A percentile compares a stretch with the other conserved stretches of the same genome.
Evolutionary conservation across 2,113 vertebrate species (phyloP).

Genomic region (Cynocephalus volans): DNA sequence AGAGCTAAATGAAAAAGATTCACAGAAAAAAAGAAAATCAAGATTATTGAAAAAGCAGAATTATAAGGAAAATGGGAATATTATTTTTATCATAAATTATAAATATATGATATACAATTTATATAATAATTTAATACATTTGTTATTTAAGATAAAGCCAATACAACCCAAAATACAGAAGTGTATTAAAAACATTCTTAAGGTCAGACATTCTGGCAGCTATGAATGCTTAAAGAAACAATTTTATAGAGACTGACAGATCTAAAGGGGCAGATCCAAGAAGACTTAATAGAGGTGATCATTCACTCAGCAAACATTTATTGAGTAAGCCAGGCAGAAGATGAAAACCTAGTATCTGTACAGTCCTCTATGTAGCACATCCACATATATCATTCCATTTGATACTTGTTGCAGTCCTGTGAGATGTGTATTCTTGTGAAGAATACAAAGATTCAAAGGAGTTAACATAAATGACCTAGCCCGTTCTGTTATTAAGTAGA

Average conservation of each 20-base stretch:
- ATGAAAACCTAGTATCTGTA: slow-evolving; percentile 34
- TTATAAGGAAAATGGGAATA: neutral
- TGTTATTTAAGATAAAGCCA: slow-evolving; percentile 32
- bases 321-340: slow-evolving; percentile 53
- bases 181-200: neutral
- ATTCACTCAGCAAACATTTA: slow-evolving; percentile 71
- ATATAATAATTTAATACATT: neutral
- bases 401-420: neutral
- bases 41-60: neutral
- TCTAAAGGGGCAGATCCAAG: slow-evolving; percentile 11
- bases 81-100: slow-evolving; percentile 40
- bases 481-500: neutral
- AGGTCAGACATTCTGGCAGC: slow-evolving; percentile 35
- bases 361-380: neutral
- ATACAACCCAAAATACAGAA: neutral
- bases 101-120: neutral
- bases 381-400: slow-evolving; percentile 48
- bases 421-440: neutral
- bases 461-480: neutral
- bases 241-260: slow-evolving; percentile 63
- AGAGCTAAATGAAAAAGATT: slow-evolving; percentile 59
- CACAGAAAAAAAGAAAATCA: slow-evolving; percentile 41
- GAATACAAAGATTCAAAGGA: neutral
- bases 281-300: slow-evolving; percentile 53
- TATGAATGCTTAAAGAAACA: slow-evolving; percentile 39